Base-by-base conservation (phyloP, 2,797 vertebrate species). In the Xiphorhynchus erythropygius region DNA sequence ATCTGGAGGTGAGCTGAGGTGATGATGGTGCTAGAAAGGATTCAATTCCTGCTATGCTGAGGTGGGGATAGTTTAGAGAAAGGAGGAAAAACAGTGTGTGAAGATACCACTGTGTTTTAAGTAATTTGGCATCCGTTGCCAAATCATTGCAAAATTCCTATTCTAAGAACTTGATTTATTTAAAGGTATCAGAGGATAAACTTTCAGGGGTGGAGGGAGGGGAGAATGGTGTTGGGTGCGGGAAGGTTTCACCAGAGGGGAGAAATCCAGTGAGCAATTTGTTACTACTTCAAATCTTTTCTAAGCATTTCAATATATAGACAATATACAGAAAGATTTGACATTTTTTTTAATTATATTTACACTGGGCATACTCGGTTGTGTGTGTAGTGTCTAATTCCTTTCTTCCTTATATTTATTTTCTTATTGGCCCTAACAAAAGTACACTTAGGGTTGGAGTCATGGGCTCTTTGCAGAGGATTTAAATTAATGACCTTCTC, bases 161-260 rank as follows among this genome's bases (percentile, higher is more conserved):
- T 59, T 69, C 24, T 41, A 71, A 59, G 60, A 83, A 68, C 13
- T 30, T 68, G 6, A 3, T 75, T 83, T 80, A 41, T 85, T 57
- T 46, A 57, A 90, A 84, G 30, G 13, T 65, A 65, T n/a, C 30
- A 57, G 60, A 41, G 47, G 10, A n/a, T 78, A 70, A 89, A 55
- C 16, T 81, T 39, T 2, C 3, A 78, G 25, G 25, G 13, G 13
- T 5, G 4, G 2, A n/a, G 5, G 4, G 5, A 13, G 4, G 22
- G 19, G 8, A 25, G 23, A 11, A 35, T 32, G 22, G 4, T 67
- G 11, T 11, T 27, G 27, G 7, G 6, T 35, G 27, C 5, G 7
- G 4, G 5, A 18, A 39, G 22, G 8, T 39, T 78, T 12, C 23
- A 59, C 55, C 0, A 0, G 9, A 74, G n/a, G 10, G 47, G 12